A percentile compares a stretch with the other conserved stretches of the same genome.
These are phyloP conservation scores for Sarcophilus harrisii DNA, from an alignment of 2,797 vertebrate species.

Conservation along the genomic window DNA sequence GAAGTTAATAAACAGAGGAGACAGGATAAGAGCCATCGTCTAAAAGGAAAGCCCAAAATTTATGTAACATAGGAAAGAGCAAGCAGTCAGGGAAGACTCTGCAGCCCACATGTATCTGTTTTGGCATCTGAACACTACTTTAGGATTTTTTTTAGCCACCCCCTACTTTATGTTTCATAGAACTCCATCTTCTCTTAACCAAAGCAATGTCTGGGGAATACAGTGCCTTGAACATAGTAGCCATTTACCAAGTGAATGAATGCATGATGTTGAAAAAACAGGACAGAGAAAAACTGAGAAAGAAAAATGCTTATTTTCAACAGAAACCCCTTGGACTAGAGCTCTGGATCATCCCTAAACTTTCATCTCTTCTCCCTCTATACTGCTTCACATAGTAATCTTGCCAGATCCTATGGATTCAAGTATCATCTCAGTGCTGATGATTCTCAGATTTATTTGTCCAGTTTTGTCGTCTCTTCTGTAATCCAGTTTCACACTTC, in stretches of 20 bases:
- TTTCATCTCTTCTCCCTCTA: background rate
- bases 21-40: background rate
- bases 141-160: conserved; percentile 59
- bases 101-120: conserved; percentile 78
- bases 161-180: conserved; percentile 64
- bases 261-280: background rate
- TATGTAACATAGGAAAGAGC: conserved; percentile 73
- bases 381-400: background rate
- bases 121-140: conserved; percentile 76
- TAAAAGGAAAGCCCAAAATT: conserved; percentile 47
- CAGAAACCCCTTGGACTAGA: conserved; percentile 14
- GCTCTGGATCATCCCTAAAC: background rate
- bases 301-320: background rate
- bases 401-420: background rate
- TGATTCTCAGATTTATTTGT: background rate
- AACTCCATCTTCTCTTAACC: conserved; percentile 17
- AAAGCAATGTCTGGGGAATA: background rate
- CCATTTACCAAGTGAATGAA: background rate
- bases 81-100: conserved; percentile 69
- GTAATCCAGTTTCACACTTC: background rate
- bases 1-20: background rate
- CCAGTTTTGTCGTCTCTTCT: background rate
- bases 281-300: background rate
- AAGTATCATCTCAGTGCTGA: background rate
- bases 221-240: background rate